Base-by-base conservation (phyloP, 1,140 invertebrate genomes). In the Lethrus apterus region DNA sequence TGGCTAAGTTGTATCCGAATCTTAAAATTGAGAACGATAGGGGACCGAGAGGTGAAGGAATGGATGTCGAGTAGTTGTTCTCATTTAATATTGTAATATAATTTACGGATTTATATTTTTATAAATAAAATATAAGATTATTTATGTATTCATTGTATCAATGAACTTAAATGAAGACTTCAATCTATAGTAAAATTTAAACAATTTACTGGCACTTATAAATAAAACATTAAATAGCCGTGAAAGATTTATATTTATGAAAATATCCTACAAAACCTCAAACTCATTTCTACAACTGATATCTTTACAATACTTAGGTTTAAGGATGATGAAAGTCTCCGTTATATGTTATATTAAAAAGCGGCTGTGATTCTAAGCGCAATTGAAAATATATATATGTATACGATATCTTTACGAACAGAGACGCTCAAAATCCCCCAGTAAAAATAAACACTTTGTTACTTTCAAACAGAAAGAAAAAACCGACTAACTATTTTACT, bases 1-100 rank as follows among this genome's bases (percentile, higher is more conserved):
- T 81, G 21, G 85, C 86, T 0, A 84, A 84, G 54, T 63, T 93
- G 1, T 94, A 93, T 69, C 74, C 81, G 0, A 84, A 89, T 55
- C 68, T 89, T 15, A 81, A 83, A 17, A 58, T 54, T 15, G 68
- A 72, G 14, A 66, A 69, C 4, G 61, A 65, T 34, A 34, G 56
- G 17, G 56, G 45, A 2, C 49, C 52, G 2, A 49, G 57, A 48
- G 44, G 44, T 30, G 60, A 63, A 44, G 51, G 41, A 21, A 64
- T 64, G 58, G 63, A 62, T 43, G 56, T 63, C 5, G 63, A 64
- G 43, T 63, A 52, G 13, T 2, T n/a, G 19, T 14, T 33, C 3
- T 17, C 4, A 11, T 11, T 5, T 11, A 14, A 3, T 13, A 11
- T n/a, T n/a, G n/a, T n/a, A n/a, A n/a, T n/a, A n/a, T n/a, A n/a